Percentiles rank a stretch among this genome's conserved stretches.
Evolutionary conservation across 1,140 invertebrate genomes (phyloP).

Genomic region (Pogonus chalceus): DNA sequence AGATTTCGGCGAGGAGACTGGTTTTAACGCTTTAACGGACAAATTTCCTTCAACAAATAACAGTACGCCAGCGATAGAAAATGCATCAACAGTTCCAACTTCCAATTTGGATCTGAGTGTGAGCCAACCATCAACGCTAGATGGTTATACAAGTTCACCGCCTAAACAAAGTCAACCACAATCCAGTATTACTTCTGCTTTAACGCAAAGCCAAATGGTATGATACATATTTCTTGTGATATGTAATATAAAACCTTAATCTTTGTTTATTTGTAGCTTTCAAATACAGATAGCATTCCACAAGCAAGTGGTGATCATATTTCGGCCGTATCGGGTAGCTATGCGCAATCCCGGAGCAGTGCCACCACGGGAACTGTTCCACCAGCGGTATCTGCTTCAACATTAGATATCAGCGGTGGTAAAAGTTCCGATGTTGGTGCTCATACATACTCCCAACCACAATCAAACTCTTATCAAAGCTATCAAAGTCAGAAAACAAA

Average conservation of each 20-base stretch:
- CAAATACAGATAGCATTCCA: constrained; percentile 32
- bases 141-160: constrained; percentile 23
- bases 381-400: constrained; percentile 18
- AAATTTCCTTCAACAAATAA: constrained; percentile 20
- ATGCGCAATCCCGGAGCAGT: constrained; percentile 21
- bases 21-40: constrained; percentile 43
- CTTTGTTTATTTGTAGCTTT: constrained; percentile 28
- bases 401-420: constrained; percentile 20
- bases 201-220: constrained; percentile 26
- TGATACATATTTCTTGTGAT: too few species aligned
- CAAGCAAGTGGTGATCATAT: constrained; percentile 29
- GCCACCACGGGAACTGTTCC: constrained; percentile 16
- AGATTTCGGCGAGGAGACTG: constrained; percentile 64
- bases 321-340: constrained; percentile 15
- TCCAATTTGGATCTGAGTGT: constrained; percentile 25
- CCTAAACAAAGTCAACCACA: constrained; percentile 26
- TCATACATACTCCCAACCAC: constrained; percentile 27
- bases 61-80: background rate
- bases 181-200: constrained; percentile 34
- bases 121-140: constrained; percentile 22
- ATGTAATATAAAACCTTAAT: too few species aligned
- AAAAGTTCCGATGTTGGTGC: constrained; percentile 23
- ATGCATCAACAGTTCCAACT: constrained; percentile 15
- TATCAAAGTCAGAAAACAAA: constrained; percentile 18
- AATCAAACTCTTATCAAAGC: constrained; percentile 24